Evolutionary conservation across 2,888 invertebrate species (phyloP).

Genomic region (Eilema depressum): DNA sequence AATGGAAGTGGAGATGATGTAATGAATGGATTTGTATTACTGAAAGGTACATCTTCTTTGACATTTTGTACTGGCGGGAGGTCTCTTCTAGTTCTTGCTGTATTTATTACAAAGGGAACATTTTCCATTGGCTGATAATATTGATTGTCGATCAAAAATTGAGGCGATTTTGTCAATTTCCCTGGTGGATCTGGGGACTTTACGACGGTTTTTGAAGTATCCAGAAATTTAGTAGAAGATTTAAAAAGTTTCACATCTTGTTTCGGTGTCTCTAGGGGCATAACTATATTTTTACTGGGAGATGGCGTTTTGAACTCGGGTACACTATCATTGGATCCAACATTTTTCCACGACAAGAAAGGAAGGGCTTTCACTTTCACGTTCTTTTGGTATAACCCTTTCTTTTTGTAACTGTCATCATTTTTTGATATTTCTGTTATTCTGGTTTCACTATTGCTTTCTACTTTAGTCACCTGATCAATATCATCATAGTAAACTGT

Average conservation of each 20-base stretch:
- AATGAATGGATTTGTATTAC: constrained; percentile 55
- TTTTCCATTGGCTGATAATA: constrained; percentile 79
- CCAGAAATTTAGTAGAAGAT: constrained; percentile 8
- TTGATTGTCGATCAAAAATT: constrained; percentile 75
- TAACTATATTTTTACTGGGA: constrained; percentile 48
- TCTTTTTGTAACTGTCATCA: constrained; percentile 56
- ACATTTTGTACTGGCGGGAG: constrained; percentile 45
- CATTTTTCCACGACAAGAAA: constrained; percentile 66
- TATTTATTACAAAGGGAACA: constrained; percentile 75
- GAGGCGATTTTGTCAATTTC: constrained; percentile 71
- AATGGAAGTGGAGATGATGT: constrained; percentile 34
- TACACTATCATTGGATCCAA: constrained; percentile 61
- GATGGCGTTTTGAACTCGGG: constrained; percentile 56
- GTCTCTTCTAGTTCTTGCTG: constrained; percentile 35
- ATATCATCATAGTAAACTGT: constrained; percentile 79
- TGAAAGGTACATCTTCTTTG: constrained; percentile 39
- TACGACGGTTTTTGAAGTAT: not conserved
- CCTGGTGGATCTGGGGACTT: constrained; percentile 51
- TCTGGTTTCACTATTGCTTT: constrained; percentile 36
- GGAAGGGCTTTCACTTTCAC: constrained; percentile 67
- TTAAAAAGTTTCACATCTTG: constrained; percentile 26
- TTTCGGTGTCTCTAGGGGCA: constrained; percentile 52
- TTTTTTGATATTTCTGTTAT: constrained; percentile 36
- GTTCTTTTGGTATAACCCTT: constrained; percentile 72
- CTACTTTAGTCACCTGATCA: constrained; percentile 70